Base-by-base conservation (phyloP, 2,888 invertebrate genomes). In the Stenodema calcarata region DNA sequence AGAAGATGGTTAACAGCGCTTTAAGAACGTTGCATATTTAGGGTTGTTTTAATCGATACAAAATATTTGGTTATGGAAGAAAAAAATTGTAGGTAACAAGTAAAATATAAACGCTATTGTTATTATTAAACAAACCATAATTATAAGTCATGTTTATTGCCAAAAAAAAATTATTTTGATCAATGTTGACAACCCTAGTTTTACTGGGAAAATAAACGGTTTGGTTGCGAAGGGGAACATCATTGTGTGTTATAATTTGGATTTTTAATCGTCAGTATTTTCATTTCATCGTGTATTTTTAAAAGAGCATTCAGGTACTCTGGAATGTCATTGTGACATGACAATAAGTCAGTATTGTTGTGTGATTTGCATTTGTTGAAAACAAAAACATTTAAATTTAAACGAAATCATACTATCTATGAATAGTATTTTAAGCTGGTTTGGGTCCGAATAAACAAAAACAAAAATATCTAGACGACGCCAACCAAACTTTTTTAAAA, bases 381-480 rank as follows among this genome's bases (percentile, higher is more conserved):
- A 27, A 28, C n/a, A 44, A 78, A 78, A 76, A 80, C 30, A 23
- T 62, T 62, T 62, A 62, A 62, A 62, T 44, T 78, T 44, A 44
- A 78, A 18, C 11, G 44, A 44, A 78, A 78, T 6, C 81, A 82
- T 84, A 86, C 78, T 62, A 76, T 81, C 87, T 86, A 88, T 81
- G 84, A 87, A 76, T 87, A 87, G 81, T 87, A 62, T 84, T 75
- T 86, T 86, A 89, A 90, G 90, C 90, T 90, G 90, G 90, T 90
- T 88, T 89, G 90, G 90, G 90, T 89, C 90, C 90, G 90, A 90
- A 89, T 82, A 69, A 69, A 82, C 16, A 44, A 78, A 70, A 78
- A 44, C 11, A 42, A 35, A 70, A 12, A 11, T 62, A 41, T 84
- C 23, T 47, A 87, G 79, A 86, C 73, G 47, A 69, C 23, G 79